These are phyloP conservation scores for Tonatia bakeri DNA, from an alignment of 2,113 vertebrate species.

Conservation along the genomic window DNA sequence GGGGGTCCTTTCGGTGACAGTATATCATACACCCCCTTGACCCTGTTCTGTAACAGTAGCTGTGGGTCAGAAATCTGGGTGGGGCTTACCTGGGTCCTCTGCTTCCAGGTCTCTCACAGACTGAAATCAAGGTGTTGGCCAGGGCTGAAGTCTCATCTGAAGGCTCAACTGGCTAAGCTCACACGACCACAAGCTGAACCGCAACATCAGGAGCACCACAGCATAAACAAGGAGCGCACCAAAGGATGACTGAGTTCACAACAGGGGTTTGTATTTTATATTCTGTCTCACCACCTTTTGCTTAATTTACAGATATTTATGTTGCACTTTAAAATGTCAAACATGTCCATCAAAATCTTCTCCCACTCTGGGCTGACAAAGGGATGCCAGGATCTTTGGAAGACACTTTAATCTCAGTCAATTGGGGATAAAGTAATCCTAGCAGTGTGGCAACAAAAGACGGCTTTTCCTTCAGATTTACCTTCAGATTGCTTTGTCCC, in stretches of 20 bases:
- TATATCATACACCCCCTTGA: too few relatives aligned
- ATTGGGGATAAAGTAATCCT: slow-evolving; percentile 76
- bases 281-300: neutral
- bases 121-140: neutral
- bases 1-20: too few relatives aligned
- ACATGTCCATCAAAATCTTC: slow-evolving; percentile 64
- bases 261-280: neutral
- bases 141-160: neutral
- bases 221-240: neutral
- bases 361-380: slow-evolving; percentile 46
- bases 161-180: neutral
- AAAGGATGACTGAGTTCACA: neutral
- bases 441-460: slow-evolving; percentile 75
- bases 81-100: neutral
- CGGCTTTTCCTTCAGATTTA: slow-evolving; percentile 62
- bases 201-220: neutral
- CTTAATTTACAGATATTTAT: slow-evolving; percentile 62
- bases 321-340: slow-evolving; percentile 69
- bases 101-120: neutral
- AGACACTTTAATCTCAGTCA: slow-evolving; percentile 80
- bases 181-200: neutral
- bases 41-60: neutral
- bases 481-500: neutral
- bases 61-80: neutral
- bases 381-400: neutral